These are phyloP conservation scores for Eucidaris tribuloides DNA, from an alignment of 35 echinoderm and acorn worm species.

Conservation along the genomic window DNA sequence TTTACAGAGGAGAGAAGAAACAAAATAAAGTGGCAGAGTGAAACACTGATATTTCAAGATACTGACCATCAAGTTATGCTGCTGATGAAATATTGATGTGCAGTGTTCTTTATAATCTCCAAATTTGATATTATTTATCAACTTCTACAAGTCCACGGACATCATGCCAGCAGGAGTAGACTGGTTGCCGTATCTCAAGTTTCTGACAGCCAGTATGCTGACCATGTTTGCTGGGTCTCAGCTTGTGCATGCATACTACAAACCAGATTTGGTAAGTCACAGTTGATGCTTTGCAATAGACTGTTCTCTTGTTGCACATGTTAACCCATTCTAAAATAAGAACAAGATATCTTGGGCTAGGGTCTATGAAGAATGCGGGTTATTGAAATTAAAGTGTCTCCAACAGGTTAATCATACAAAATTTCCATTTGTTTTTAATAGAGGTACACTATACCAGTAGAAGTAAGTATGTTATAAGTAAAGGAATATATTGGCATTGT, in stretches of 20 bases:
- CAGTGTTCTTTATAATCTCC: neutral
- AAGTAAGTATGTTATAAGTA: too few relatives aligned
- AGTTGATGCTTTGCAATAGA: too few relatives aligned
- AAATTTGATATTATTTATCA: neutral
- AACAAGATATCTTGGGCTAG: too few relatives aligned
- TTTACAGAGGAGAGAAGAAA: neutral
- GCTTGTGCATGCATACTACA: slow-evolving; percentile 83
- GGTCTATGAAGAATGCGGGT: too few relatives aligned
- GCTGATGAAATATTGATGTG: neutral
- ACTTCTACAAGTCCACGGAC: neutral
- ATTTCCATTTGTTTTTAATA: too few relatives aligned
- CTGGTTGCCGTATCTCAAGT: slow-evolving; percentile 84
- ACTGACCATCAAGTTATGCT: neutral
- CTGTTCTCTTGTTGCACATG: too few relatives aligned
- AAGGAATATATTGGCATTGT: too few relatives aligned
- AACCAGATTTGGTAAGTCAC: slow-evolving; percentile 82
- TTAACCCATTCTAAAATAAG: too few relatives aligned
- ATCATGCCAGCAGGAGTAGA: slow-evolving; percentile 94
- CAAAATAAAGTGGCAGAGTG: neutral
- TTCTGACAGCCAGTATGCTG: slow-evolving; percentile 64
- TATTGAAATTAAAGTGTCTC: too few relatives aligned
- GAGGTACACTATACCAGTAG: too few relatives aligned
- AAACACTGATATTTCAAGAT: neutral
- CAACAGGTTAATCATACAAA: too few relatives aligned
- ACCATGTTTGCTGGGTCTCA: slow-evolving; percentile 81